Conservation (phyloP, 2,888 invertebrate genomes). For the Megastigmus dorsalis region DNA sequence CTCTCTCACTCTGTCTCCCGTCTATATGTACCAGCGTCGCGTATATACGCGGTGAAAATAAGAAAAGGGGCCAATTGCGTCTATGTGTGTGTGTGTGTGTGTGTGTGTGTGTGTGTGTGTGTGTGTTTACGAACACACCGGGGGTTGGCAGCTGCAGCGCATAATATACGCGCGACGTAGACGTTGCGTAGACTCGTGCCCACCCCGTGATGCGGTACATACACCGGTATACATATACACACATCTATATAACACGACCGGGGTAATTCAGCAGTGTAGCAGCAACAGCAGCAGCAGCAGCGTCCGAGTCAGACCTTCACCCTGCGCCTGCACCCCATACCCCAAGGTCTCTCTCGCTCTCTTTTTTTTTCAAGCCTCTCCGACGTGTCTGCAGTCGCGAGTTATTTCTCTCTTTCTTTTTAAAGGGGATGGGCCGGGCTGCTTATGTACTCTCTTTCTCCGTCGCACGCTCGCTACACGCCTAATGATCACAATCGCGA, state of each 20-base stretch:
- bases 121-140: no score
- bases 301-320: no score
- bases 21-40: no score
- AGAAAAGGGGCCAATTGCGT: not conserved
- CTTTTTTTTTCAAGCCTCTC: conserved; percentile 1
- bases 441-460: not conserved
- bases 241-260: no score
- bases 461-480: not conserved
- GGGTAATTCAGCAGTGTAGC: no score
- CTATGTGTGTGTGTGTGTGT: no score
- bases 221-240: not conserved
- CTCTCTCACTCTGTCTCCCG: no score
- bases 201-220: no score
- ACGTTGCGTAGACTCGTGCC: conserved; percentile 21
- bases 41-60: no score
- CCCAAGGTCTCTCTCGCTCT: not conserved
- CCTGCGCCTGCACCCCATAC: no score
- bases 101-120: no score
- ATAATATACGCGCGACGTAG: conserved; percentile 9
- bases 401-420: not conserved
- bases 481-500: conserved; percentile 28
- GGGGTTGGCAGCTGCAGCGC: conserved; percentile 7
- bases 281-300: no score
- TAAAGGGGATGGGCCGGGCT: conserved; percentile 4
- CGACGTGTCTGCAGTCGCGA: conserved; percentile 17